A percentile compares a stretch with the other conserved stretches of the same genome.
Conservation (phyloP, 92 coral and sea anemone species). For the Micromussa lordhowensis region DNA sequence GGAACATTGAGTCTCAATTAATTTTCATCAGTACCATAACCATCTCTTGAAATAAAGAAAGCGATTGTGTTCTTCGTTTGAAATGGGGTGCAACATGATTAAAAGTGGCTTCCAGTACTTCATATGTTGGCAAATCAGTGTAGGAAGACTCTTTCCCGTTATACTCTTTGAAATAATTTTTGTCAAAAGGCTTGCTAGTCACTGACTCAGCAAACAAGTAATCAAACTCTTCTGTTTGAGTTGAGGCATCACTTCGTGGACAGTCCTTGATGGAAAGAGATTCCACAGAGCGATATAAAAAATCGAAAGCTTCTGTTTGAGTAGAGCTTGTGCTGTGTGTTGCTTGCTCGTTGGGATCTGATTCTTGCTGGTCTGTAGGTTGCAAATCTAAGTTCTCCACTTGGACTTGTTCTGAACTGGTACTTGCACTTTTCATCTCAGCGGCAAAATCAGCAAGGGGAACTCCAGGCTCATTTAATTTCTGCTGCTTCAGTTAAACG, state of each 20-base stretch:
- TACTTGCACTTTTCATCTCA: slow-evolving; percentile 29
- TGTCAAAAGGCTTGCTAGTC: slow-evolving; percentile 49
- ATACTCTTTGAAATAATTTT: slow-evolving; percentile 31
- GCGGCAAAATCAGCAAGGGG: slow-evolving; percentile 31
- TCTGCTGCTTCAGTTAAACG: slow-evolving; percentile 43
- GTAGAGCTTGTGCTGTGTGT: slow-evolving; percentile 2
- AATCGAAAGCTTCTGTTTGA: no score
- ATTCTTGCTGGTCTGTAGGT: no score
- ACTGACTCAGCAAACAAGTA: slow-evolving; percentile 18
- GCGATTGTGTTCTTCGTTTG: not conserved
- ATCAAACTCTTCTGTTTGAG: no score
- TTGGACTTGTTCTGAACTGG: slow-evolving; percentile 35
- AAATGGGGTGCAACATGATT: slow-evolving; percentile 23
- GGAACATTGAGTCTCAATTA: no score
- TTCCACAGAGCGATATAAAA: no score
- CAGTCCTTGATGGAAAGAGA: no score
- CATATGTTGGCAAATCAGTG: slow-evolving; percentile 17
- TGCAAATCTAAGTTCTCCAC: not conserved
- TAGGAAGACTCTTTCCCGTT: slow-evolving; percentile 4
- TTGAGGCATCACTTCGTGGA: no score
- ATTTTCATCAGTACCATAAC: no score
- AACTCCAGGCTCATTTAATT: slow-evolving; percentile 36
- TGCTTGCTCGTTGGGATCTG: not conserved
- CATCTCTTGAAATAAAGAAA: no score
- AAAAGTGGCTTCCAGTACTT: no score